phyloP scores from a whole-genome alignment of 2,113 vertebrate species.

The Ifrita kowaldi region DNA sequence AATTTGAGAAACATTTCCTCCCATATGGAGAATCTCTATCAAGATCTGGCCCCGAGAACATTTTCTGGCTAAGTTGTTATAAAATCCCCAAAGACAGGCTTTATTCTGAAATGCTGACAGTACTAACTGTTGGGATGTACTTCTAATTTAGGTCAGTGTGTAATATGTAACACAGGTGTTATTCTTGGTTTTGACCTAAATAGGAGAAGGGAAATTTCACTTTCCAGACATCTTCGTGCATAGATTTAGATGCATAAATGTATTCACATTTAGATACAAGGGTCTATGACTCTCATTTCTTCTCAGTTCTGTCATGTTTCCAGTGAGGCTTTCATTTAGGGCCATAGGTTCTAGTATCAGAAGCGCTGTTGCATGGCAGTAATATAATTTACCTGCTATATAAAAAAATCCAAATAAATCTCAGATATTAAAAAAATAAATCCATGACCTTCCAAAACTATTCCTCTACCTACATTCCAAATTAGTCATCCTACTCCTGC shows the following conservation, averaged over 20 bases:
- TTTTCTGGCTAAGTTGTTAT: conserved; percentile 11
- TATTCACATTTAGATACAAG: neutral
- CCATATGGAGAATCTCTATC: conserved; percentile 48
- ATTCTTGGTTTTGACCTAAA: conserved; percentile 31
- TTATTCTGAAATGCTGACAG: conserved; percentile 44
- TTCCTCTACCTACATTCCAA: neutral
- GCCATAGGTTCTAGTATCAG: neutral
- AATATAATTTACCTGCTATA: neutral
- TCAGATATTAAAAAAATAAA: neutral
- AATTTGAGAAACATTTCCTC: conserved; percentile 51
- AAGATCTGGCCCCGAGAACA: conserved; percentile 32
- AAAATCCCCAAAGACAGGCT: conserved; percentile 23
- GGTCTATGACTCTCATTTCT: neutral
- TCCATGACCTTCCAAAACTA: neutral
- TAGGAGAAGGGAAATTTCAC: neutral
- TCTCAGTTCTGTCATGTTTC: neutral
- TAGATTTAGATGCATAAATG: neutral
- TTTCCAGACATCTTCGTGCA: neutral
- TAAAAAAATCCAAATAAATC: neutral
- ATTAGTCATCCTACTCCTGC: neutral
- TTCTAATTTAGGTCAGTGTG: conserved; percentile 39
- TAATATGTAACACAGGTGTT: conserved; percentile 55
- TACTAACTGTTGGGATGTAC: neutral
- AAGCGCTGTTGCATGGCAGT: neutral
- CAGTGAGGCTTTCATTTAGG: neutral